Conservation (phyloP, 2,113 vertebrate species). For the Marmota flaviventris region DNA sequence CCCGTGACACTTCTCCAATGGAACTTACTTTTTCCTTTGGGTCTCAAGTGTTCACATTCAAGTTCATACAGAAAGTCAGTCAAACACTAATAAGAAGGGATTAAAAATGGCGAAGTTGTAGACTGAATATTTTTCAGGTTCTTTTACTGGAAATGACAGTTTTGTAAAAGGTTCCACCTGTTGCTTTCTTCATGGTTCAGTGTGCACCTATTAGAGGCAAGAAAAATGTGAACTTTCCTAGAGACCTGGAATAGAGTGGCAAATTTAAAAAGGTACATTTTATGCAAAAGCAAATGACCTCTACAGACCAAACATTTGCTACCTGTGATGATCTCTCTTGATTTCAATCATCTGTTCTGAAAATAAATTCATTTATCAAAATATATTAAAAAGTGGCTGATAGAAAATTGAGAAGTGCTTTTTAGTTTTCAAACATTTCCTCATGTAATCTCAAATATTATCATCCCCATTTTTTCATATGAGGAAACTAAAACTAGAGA, state of each 20-base stretch:
- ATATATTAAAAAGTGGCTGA: not conserved
- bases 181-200: not conserved
- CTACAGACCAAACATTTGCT: not conserved
- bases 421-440: conserved; percentile 9
- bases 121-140: not conserved
- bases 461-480: not conserved
- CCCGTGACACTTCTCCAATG: not conserved
- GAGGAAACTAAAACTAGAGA: not conserved
- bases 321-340: not conserved
- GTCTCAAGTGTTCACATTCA: not conserved
- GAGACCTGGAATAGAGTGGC: not conserved
- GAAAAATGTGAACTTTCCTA: not conserved
- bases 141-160: not conserved
- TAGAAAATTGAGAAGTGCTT: not conserved
- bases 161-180: not conserved
- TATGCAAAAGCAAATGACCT: not conserved
- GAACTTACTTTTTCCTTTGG: not conserved
- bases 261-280: not conserved
- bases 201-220: not conserved
- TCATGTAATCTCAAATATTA: not conserved
- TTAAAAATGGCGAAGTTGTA: not conserved
- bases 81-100: not conserved
- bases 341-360: not conserved
- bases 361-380: not conserved
- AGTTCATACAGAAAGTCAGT: not conserved